phyloP scores from a whole-genome alignment of 2,888 invertebrate genomes.

The Drosophila longiperda region DNA sequence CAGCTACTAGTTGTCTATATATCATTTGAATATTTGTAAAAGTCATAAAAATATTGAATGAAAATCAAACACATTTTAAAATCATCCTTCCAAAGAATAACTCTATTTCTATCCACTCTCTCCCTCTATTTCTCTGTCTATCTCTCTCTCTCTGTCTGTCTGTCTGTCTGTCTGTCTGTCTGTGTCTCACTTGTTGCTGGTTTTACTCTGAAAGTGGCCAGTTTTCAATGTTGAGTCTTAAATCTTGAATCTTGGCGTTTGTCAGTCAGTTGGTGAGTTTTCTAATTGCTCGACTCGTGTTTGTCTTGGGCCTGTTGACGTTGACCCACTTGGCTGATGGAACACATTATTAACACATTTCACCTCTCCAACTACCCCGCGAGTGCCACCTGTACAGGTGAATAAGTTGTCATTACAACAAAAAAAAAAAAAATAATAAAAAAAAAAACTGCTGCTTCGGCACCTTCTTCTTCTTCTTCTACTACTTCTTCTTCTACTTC shows the following conservation, averaged over 20 bases:
- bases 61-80: neutral
- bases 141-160: neutral
- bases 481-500: constrained; percentile 14
- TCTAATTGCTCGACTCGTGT: constrained; percentile 53
- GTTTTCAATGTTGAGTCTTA: constrained; percentile 1
- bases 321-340: constrained; percentile 77
- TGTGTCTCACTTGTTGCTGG: constrained; percentile 2
- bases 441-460: constrained; percentile 27
- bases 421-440: neutral
- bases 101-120: neutral
- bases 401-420: constrained; percentile 57
- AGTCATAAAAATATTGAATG: neutral
- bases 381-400: constrained; percentile 34
- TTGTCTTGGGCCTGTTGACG: constrained; percentile 66
- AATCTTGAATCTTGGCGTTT: constrained; percentile 18
- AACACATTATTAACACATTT: constrained; percentile 76
- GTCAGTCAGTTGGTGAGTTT: constrained; percentile 19
- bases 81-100: neutral
- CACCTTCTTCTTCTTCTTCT: constrained; percentile 14
- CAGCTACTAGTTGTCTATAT: neutral
- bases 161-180: neutral
- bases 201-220: constrained; percentile 18
- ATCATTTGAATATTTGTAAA: neutral
- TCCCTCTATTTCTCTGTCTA: neutral
- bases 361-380: constrained; percentile 47